These are phyloP conservation scores for Sternarchorhynchus goeldii DNA, from an alignment of 2,797 vertebrate species.

Conservation along the genomic window DNA sequence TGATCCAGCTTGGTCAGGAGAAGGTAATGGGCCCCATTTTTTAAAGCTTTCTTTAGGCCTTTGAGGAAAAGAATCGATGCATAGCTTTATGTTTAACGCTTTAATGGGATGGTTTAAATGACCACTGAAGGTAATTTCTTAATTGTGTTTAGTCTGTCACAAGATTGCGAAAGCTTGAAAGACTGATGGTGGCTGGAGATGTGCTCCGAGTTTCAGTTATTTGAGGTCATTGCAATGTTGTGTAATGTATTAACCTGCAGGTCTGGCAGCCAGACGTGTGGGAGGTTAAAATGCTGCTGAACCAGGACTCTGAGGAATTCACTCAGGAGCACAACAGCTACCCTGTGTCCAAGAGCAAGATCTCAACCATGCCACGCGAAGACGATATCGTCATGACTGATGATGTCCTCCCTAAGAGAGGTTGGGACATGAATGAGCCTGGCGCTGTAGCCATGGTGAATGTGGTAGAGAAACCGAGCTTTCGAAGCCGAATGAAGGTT, in stretches of 20 bases:
- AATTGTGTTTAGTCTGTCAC: not conserved
- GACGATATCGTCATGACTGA: conserved; percentile 84
- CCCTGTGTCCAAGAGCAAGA: conserved; percentile 86
- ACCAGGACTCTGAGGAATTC: conserved; percentile 79
- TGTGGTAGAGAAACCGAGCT: not conserved
- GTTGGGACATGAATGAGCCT: conserved; percentile 62
- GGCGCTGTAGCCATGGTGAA: not conserved
- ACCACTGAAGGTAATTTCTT: not conserved
- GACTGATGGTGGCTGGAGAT: not conserved
- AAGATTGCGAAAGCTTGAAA: not conserved
- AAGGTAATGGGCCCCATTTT: conserved; percentile 31
- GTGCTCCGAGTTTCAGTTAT: not conserved
- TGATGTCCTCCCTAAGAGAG: conserved; percentile 79
- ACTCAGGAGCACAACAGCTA: conserved; percentile 83
- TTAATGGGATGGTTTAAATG: not conserved
- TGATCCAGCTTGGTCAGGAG: conserved; percentile 80
- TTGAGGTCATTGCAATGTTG: not conserved
- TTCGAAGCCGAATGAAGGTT: not conserved
- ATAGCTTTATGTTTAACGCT: not conserved
- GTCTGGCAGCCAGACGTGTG: conserved; percentile 88
- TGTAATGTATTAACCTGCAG: conserved; percentile 65
- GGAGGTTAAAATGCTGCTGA: conserved; percentile 89
- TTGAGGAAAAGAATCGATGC: no score
- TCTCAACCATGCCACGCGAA: conserved; percentile 83
- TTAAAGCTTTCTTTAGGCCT: not conserved